Evolutionary conservation across 2,888 invertebrate species (phyloP).

Genomic region (Drosophila emarginata): DNA sequence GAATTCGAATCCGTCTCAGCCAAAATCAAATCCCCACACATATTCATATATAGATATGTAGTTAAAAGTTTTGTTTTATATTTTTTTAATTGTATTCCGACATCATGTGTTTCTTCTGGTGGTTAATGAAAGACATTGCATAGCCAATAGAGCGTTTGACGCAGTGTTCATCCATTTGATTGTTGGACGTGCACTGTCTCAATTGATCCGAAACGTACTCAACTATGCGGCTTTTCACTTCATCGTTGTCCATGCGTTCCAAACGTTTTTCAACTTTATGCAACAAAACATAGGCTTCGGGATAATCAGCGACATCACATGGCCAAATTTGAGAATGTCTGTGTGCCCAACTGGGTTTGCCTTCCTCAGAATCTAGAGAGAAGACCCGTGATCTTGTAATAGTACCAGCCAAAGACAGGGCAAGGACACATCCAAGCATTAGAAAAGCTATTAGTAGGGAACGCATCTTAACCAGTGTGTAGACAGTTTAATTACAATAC

Average conservation of each 20-base stretch:
- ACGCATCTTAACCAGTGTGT: neutral
- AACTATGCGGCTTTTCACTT: conserved; percentile 30
- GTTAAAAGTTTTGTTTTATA: conserved; percentile 7
- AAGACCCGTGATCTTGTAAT: conserved; percentile 19
- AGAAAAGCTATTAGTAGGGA: neutral
- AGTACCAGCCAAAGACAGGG: conserved; percentile 38
- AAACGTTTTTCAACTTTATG: conserved; percentile 66
- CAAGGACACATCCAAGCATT: conserved; percentile 19
- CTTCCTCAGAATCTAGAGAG: neutral
- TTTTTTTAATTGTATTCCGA: conserved; percentile 25
- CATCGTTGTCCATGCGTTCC: conserved; percentile 28
- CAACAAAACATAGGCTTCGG: conserved; percentile 53
- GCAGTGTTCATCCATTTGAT: conserved; percentile 55
- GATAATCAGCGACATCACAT: conserved; percentile 53
- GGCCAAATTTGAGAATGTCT: conserved; percentile 52
- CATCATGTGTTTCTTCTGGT: conserved; percentile 23
- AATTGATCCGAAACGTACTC: conserved; percentile 45
- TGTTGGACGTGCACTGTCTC: conserved; percentile 41
- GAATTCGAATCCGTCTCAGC: neutral
- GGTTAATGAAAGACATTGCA: conserved; percentile 58
- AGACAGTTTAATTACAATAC: neutral
- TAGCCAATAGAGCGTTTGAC: conserved; percentile 58
- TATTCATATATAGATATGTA: neutral
- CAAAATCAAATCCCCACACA: neutral
- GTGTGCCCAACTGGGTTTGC: conserved; percentile 41